A percentile compares a stretch with the other conserved stretches of the same genome.
Evolutionary conservation across 2,113 vertebrate genomes (phyloP).

Genomic region (Equus przewalskii): DNA sequence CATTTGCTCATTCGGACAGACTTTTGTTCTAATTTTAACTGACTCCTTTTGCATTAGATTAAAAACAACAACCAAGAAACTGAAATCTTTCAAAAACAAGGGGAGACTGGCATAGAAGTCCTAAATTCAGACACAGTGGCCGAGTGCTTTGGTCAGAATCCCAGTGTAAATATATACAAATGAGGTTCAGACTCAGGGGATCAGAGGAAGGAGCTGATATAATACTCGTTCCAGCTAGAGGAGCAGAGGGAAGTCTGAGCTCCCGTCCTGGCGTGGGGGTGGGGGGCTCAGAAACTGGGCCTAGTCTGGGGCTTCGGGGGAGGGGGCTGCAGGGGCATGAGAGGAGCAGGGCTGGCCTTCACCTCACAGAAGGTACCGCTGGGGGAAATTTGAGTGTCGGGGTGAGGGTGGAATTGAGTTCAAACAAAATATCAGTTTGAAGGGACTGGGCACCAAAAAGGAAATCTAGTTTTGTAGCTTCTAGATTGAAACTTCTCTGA

Average conservation of each 20-base stretch:
- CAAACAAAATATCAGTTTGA: neutral
- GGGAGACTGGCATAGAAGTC: neutral
- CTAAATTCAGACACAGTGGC: neutral
- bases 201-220: neutral
- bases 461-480: neutral
- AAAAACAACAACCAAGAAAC: neutral
- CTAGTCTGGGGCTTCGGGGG: neutral
- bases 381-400: neutral
- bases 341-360: neutral
- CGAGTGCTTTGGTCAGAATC: neutral
- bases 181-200: neutral
- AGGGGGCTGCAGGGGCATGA: neutral
- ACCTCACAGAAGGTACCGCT: neutral
- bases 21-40: neutral
- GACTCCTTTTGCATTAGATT: neutral
- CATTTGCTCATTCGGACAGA: neutral
- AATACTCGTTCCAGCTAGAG: neutral
- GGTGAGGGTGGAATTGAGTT: neutral
- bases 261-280: too few relatives aligned
- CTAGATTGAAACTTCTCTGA: neutral
- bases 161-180: neutral
- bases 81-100: neutral
- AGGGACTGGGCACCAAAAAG: neutral
- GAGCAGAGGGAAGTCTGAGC: neutral
- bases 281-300: neutral